Evolutionary conservation across 2,113 vertebrate genomes (phyloP).

Genomic region (Rhadina sibilatrix): DNA sequence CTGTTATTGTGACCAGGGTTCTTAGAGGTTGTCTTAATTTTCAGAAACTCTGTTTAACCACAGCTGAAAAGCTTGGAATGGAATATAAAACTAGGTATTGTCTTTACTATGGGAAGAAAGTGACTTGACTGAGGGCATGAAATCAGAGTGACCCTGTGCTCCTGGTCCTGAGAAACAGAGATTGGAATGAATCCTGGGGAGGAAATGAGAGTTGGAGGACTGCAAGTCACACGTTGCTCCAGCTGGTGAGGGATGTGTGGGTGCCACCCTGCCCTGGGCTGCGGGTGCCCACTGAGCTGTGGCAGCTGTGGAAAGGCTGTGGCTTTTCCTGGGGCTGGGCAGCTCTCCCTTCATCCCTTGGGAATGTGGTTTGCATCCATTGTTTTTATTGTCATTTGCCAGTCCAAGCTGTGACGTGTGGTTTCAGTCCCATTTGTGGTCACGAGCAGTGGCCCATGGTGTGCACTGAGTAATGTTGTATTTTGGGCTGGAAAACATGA

Average conservation of each 20-base stretch:
- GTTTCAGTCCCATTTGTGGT: background rate
- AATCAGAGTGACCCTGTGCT: background rate
- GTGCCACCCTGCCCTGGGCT: background rate
- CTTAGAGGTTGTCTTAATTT: background rate
- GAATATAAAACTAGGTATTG: background rate
- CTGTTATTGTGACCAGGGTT: background rate
- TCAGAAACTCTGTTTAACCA: background rate
- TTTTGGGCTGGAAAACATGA: constrained; percentile 15
- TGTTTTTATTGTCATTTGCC: background rate
- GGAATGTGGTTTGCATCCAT: background rate
- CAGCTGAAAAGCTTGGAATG: background rate
- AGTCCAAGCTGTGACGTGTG: background rate
- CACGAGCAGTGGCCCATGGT: background rate
- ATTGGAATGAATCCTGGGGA: background rate
- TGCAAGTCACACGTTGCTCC: background rate
- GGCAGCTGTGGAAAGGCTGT: background rate
- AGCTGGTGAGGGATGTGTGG: background rate
- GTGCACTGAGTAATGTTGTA: background rate
- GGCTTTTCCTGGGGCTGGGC: background rate
- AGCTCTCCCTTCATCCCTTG: background rate
- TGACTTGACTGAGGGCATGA: background rate
- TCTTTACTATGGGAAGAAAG: background rate
- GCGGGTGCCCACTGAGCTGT: background rate
- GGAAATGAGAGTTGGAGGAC: background rate
- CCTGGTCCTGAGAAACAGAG: background rate